Evolutionary conservation across 2,797 vertebrate genomes (phyloP).

Genomic region (Silurus aristotelis): DNA sequence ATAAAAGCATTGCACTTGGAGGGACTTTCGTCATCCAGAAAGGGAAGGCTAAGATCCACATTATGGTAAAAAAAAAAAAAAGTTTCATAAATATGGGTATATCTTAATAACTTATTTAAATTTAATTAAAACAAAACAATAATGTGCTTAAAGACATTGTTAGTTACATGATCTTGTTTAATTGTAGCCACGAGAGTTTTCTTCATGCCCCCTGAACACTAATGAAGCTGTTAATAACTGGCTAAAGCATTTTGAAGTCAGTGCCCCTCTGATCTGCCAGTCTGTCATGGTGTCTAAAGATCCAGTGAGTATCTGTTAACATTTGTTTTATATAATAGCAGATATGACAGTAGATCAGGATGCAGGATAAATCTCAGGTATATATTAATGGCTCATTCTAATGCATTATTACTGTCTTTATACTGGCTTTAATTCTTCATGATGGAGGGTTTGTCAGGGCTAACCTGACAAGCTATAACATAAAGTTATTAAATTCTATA

Average conservation of each 20-base stretch:
- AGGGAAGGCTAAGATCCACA: slow-evolving; percentile 91
- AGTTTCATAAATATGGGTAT: not conserved
- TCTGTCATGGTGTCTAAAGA: slow-evolving; percentile 93
- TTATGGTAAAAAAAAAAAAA: slow-evolving; percentile 83
- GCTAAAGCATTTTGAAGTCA: slow-evolving; percentile 91
- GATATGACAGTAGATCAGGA: not conserved
- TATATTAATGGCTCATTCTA: not conserved
- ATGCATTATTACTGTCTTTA: not conserved
- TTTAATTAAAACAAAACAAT: not conserved
- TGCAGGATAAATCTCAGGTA: not conserved
- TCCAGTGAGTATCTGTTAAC: slow-evolving; percentile 80
- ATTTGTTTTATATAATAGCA: not conserved
- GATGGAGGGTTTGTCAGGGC: no score
- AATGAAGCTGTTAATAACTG: slow-evolving; percentile 88
- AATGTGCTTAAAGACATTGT: no score
- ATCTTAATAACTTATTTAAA: not conserved
- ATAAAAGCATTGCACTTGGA: slow-evolving; percentile 88
- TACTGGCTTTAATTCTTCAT: no score
- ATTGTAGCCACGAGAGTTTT: slow-evolving; percentile 88
- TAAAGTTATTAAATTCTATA: no score
- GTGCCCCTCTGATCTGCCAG: slow-evolving; percentile 90
- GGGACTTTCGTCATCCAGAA: slow-evolving; percentile 93
- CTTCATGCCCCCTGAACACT: slow-evolving; percentile 83
- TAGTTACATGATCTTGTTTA: not conserved
- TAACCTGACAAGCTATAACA: no score